phyloP scores from a whole-genome alignment of 1,140 invertebrate species.

The Berghia stephanieae region DNA sequence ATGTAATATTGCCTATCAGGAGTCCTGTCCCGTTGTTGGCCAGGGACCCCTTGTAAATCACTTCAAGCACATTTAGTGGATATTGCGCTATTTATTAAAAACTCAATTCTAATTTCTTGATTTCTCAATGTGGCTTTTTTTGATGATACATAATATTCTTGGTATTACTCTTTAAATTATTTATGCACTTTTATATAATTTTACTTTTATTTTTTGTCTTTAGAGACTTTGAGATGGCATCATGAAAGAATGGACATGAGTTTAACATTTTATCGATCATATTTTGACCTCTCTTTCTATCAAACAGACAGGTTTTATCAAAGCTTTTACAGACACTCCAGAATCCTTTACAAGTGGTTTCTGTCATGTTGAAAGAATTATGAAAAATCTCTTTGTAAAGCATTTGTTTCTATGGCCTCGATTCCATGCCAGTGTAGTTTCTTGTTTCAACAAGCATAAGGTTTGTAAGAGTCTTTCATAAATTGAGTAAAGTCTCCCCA shows the following conservation, averaged over 20 bases:
- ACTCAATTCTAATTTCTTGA: too few relatives aligned
- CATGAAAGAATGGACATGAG: neutral
- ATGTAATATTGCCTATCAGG: too few relatives aligned
- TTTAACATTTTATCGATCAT: neutral
- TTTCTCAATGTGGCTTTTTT: too few relatives aligned
- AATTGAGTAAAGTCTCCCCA: too few relatives aligned
- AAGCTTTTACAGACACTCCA: conserved; percentile 87
- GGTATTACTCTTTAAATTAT: too few relatives aligned
- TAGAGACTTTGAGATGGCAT: too few relatives aligned
- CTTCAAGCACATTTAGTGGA: too few relatives aligned
- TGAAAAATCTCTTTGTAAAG: conserved; percentile 91
- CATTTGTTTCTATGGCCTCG: conserved; percentile 94
- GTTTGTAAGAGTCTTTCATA: too few relatives aligned
- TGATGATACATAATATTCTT: conserved; percentile 6
- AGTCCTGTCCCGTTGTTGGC: too few relatives aligned
- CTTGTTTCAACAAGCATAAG: conserved; percentile 71
- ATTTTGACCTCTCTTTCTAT: conserved; percentile 36
- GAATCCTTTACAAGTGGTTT: conserved; percentile 90
- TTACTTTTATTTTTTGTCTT: neutral
- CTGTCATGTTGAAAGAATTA: conserved; percentile 87
- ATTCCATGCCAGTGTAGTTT: conserved; percentile 74
- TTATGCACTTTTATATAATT: neutral
- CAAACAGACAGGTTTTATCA: conserved; percentile 91
- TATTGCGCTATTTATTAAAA: too few relatives aligned
- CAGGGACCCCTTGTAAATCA: too few relatives aligned